Percentiles rank a stretch among this genome's conserved stretches.
Evolutionary conservation across 1,140 invertebrate species (phyloP).

Genomic region (Harlomillsia oculata): DNA sequence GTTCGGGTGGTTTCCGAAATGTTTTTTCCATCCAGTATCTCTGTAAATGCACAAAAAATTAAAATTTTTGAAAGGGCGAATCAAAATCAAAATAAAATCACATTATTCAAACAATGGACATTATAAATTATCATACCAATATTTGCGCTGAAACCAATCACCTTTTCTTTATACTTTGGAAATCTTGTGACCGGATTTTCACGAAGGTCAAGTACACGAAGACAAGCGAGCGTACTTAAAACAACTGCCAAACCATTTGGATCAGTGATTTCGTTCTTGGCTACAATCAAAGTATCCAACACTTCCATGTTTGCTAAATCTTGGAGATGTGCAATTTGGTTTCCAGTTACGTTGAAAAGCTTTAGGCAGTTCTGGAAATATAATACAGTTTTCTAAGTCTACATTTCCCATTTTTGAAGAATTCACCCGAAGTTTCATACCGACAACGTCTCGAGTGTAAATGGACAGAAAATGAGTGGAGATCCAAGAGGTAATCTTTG

Average conservation of each 20-base stretch:
- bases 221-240: constrained; percentile 12
- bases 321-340: constrained; percentile 23
- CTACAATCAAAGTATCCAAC: constrained; percentile 13
- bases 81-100: background rate
- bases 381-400: background rate
- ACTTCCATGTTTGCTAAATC: constrained; percentile 18
- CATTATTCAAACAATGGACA: background rate
- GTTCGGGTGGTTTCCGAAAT: constrained; percentile 13
- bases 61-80: background rate
- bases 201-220: constrained; percentile 19
- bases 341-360: constrained; percentile 21
- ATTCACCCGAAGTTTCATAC: constrained; percentile 42
- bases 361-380: background rate
- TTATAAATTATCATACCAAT: constrained; percentile 3
- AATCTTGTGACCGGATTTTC: constrained; percentile 24
- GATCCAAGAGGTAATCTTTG: constrained; percentile 49
- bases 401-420: background rate
- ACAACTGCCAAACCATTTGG: constrained; percentile 13
- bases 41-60: background rate
- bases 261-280: constrained; percentile 15
- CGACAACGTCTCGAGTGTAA: constrained; percentile 48
- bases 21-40: constrained; percentile 26
- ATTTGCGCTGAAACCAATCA: constrained; percentile 21
- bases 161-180: constrained; percentile 26
- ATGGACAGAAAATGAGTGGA: constrained; percentile 56